Percentiles rank a stretch among this genome's conserved stretches.
These are phyloP conservation scores for Phortica magna DNA, from an alignment of 2,888 invertebrate species.

Conservation along the genomic window DNA sequence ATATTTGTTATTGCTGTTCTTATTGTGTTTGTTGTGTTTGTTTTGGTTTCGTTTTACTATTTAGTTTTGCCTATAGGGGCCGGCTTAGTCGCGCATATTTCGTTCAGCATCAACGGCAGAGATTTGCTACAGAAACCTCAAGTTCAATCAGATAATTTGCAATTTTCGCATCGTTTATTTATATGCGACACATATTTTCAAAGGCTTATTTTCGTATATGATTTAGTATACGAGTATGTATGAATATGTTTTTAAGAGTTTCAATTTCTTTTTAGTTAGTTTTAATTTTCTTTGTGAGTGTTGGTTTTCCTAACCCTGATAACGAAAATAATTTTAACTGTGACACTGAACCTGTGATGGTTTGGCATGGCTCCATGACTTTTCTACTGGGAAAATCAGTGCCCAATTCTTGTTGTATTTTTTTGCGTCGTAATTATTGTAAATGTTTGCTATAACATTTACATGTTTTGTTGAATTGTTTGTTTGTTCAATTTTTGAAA, in stretches of 20 bases:
- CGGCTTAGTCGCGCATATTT: background rate
- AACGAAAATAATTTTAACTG: background rate
- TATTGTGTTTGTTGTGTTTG: background rate
- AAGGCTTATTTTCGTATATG: constrained; percentile 2
- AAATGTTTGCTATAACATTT: background rate
- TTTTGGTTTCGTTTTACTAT: background rate
- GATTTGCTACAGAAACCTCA: constrained; percentile 36
- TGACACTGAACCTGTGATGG: too few species aligned
- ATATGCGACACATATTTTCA: constrained; percentile 7
- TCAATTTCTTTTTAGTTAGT: background rate
- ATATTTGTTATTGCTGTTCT: background rate
- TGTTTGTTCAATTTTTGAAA: too few species aligned
- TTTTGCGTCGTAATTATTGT: background rate
- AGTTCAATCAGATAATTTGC: constrained; percentile 56
- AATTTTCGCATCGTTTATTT: constrained; percentile 14
- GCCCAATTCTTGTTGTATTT: background rate
- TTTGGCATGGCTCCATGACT: background rate
- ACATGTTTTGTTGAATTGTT: background rate
- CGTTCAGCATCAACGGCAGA: background rate
- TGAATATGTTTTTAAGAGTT: too few species aligned
- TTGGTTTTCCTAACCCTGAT: too few species aligned
- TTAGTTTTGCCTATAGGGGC: background rate
- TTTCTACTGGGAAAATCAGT: background rate
- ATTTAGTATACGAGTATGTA: too few species aligned
- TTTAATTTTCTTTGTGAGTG: too few species aligned